A percentile compares a stretch with the other conserved stretches of the same genome.
Evolutionary conservation across 2,113 vertebrate genomes (phyloP).

Genomic region (Machaerirhynchus nigripectus): DNA sequence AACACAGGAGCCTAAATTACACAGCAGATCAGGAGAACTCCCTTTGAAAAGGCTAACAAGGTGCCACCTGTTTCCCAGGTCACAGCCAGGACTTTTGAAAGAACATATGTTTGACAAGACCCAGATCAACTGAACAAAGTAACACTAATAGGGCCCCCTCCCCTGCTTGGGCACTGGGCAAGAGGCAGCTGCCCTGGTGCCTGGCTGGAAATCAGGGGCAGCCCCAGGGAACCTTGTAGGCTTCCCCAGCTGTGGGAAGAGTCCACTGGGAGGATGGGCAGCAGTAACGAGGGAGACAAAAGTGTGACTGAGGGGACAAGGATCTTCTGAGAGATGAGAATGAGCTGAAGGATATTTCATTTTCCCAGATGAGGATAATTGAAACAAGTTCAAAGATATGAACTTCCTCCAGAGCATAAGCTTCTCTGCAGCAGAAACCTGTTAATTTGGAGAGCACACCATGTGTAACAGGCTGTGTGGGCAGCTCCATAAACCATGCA

Average conservation of each 20-base stretch:
- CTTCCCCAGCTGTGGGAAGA: not conserved
- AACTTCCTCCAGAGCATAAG: not conserved
- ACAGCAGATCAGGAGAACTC: not conserved
- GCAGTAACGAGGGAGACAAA: not conserved
- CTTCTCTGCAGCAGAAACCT: not conserved
- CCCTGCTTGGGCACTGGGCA: not conserved
- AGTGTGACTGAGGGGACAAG: not conserved
- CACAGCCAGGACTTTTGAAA: not conserved
- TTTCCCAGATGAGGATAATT: not conserved
- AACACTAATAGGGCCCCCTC: not conserved
- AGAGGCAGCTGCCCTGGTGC: not conserved
- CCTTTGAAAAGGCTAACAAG: not conserved
- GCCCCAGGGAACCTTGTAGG: not conserved
- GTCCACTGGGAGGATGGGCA: not conserved
- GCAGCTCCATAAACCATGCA: not conserved
- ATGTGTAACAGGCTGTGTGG: not conserved
- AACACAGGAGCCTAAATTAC: not conserved
- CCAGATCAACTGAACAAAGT: not conserved
- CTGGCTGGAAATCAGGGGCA: not conserved
- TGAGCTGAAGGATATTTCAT: not conserved
- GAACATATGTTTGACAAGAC: not conserved
- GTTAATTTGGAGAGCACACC: not conserved
- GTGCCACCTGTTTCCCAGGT: conserved; percentile 2
- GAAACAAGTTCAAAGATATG: not conserved
- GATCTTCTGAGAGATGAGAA: not conserved